These are phyloP conservation scores for Sternotherus odoratus DNA, from an alignment of 2,797 vertebrate genomes.

Conservation along the genomic window DNA sequence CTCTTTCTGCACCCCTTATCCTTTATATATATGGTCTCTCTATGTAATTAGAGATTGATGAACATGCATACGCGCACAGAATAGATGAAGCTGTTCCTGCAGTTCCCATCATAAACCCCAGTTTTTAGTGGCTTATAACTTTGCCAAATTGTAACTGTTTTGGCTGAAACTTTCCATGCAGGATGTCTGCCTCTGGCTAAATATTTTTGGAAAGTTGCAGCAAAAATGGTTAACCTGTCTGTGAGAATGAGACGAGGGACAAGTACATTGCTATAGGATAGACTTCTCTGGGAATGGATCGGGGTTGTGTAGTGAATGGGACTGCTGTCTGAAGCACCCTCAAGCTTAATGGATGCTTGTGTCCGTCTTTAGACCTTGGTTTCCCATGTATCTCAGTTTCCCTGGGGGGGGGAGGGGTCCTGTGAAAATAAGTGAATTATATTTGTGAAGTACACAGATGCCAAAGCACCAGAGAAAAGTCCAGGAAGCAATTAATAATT, in stretches of 20 bases:
- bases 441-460: not conserved
- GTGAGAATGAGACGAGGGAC: not conserved
- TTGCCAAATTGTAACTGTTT: rapidly evolving
- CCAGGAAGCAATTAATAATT: not conserved
- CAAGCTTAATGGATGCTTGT: not conserved
- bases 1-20: not conserved
- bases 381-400: not conserved
- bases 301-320: not conserved
- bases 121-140: rapidly evolving
- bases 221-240: slow-evolving; percentile 17
- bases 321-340: rapidly evolving
- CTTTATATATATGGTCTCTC: not conserved
- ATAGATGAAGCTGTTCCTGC: not conserved
- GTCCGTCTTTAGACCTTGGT: not conserved
- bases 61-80: rapidly evolving
- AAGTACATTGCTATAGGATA: rapidly evolving
- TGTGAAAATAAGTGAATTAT: not conserved
- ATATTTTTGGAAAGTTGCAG: slow-evolving; percentile 46
- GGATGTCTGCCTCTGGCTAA: not conserved
- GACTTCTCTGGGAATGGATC: not conserved
- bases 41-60: rapidly evolving
- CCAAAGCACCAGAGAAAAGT: rapidly evolving
- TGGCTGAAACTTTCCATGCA: slow-evolving; percentile 22
- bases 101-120: rapidly evolving
- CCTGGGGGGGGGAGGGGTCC: rapidly evolving